Conservation (phyloP, 2,113 vertebrate genomes). For the Apodemus sylvaticus region DNA sequence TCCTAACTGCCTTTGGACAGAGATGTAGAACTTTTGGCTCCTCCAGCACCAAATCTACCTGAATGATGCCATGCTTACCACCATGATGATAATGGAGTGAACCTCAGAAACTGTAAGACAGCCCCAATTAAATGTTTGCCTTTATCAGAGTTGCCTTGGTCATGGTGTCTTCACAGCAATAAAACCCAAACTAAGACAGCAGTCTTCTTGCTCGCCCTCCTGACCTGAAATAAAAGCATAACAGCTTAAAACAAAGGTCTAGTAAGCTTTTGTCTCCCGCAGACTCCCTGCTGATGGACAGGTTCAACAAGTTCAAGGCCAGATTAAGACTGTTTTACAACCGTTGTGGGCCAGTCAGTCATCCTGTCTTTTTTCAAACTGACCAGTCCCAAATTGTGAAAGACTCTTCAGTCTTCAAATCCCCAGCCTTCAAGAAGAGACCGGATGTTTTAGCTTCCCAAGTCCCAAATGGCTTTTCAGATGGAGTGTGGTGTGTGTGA, state of each 20-base stretch:
- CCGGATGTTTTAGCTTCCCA: neutral
- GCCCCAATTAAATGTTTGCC: no score
- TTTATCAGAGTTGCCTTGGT: no score
- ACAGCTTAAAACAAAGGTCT: neutral
- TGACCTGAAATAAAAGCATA: neutral
- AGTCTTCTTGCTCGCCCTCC: neutral
- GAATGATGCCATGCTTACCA: no score
- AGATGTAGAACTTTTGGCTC: no score
- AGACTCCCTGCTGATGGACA: neutral
- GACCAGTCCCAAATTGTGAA: neutral
- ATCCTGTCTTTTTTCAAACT: neutral
- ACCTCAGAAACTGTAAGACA: no score
- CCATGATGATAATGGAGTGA: no score
- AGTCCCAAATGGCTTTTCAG: neutral
- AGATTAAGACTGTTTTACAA: neutral
- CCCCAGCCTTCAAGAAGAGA: neutral
- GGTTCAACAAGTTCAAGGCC: neutral
- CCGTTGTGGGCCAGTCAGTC: neutral
- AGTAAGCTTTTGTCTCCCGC: neutral
- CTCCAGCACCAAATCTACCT: no score
- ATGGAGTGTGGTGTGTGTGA: neutral
- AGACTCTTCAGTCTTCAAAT: neutral
- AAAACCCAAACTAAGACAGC: no score
- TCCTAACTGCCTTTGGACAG: no score
- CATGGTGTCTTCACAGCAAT: no score